Base-by-base conservation (phyloP, 2,113 vertebrate species). In the Cryptomyrus ogoouensis region DNA sequence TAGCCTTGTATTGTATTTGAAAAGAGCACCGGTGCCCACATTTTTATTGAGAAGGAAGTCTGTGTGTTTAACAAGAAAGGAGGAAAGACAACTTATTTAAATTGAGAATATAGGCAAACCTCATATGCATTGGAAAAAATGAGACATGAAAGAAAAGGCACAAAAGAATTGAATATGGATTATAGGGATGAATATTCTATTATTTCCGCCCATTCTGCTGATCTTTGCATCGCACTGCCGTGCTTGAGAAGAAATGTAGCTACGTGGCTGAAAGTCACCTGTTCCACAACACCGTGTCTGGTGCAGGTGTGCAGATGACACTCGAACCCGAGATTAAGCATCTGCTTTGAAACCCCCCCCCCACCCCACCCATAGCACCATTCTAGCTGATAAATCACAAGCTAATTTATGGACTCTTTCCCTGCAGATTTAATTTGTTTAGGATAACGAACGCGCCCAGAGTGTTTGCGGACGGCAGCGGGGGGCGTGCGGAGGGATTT, bases 111-210 rank as follows among this genome's bases (percentile, higher is more conserved):
- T 92, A 95, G 94, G 94, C 95, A 95, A 94, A 95, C 95, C 96
- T 97, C 96, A 97, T 96, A 97, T 97, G 96, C 96, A 97, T 97
- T 95, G 94, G 95, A 94, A 92, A 94, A 95, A 96, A 94, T 39
- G 89, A 87, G 58, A 91, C 96, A 66, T 90, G 87, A 91, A 46
- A 88, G 53, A 56, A 87, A 62, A 96, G 96, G 95, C 95, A 95
- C 96, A 95, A 95, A 97, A 97, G 97, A 97, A 97, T 97, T 97
- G 97, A 97, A 97, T 97, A 97, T 96, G 97, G 97, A 98, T 98
- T 98, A 98, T 96, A 96, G 96, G 97, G 97, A 98, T 98, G 97
- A 97, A 98, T 98, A 97, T 97, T 98, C 97, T 97, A 98, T 98
- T 98, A 98, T 98, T 97, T 97, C 96, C 95, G 95, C 96, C 96